Base-by-base conservation (phyloP, 2,888 invertebrate genomes). In the Diplolepis rosae region DNA sequence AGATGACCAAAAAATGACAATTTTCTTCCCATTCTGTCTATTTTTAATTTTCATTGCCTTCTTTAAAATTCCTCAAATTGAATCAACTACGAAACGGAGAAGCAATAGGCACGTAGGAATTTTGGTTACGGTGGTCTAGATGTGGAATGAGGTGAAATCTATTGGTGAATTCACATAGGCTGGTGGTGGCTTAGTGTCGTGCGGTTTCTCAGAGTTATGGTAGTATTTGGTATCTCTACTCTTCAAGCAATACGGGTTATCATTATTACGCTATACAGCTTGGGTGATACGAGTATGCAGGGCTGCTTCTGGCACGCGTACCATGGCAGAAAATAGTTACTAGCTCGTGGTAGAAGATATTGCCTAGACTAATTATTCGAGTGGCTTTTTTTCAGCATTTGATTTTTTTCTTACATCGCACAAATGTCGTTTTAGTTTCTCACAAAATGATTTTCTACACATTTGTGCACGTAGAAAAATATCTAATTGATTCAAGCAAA, bases 171-270 rank as follows among this genome's bases (percentile, higher is more conserved):
- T 39, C 39, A 61, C 61, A 39, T 61, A 39, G 69, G 67, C 68
- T 68, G 66, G 66, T 69, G 70, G 66, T 71, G 51, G 69, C 67
- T 66, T 65, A 67, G 65, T 70, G 65, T 68, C 24, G 71, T 51
- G 66, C 50, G 75, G 71, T 76, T 77, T 79, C 71, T 68, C 68
- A 71, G 65, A 68, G 65, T 71, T 71, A 67, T 72, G 68, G 71
- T 65, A 66, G 70, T 74, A 77, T 77, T 80, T 79, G 79, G 77
- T 84, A 84, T 84, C 85, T 82, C 79, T 79, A 78, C 73, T 76
- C 73, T 77, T 68, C 77, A 79, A 82, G 83, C 81, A 80, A 82
- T 82, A 83, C 83, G 85, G 85, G 85, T 85, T 85, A 85, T 85
- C 85, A 80, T 82, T 79, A 80, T 84, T 84, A 84, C 84, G 78